Conservation (phyloP, 1,140 invertebrate species). For the Riptortus pedestris region DNA sequence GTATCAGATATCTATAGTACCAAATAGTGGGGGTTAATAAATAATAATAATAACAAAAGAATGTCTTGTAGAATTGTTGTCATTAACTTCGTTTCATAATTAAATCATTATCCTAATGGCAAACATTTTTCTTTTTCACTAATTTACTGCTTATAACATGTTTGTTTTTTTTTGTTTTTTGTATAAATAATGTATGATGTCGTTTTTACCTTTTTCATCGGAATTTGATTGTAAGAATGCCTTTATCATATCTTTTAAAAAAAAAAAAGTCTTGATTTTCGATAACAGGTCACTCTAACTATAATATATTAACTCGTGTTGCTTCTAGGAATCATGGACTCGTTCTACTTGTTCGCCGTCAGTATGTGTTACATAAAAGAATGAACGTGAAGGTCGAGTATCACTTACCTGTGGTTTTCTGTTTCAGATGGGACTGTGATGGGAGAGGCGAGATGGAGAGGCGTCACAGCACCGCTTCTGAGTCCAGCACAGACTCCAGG, state of each 20-base stretch:
- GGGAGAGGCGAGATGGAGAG: conserved; percentile 17
- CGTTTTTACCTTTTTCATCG: too few species aligned
- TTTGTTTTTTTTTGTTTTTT: too few species aligned
- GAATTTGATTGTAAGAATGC: neutral
- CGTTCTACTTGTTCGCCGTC: neutral
- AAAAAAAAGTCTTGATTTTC: neutral
- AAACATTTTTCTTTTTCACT: too few species aligned
- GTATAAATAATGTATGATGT: too few species aligned
- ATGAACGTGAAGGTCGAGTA: neutral
- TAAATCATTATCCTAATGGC: too few species aligned
- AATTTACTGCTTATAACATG: too few species aligned
- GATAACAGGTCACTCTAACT: neutral
- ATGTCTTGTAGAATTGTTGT: too few species aligned
- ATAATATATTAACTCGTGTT: neutral
- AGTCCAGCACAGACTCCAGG: conserved; percentile 24
- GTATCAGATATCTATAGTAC: too few species aligned
- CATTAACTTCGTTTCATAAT: too few species aligned
- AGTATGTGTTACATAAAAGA: neutral
- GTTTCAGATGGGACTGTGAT: conserved; percentile 24
- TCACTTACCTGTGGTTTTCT: neutral
- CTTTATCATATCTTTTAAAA: neutral
- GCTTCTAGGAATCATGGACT: neutral
- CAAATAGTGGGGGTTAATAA: too few species aligned
- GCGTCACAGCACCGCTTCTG: conserved; percentile 23
- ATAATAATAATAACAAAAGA: too few species aligned